Conservation (phyloP, 2,113 vertebrate species). For the Dasyprocta punctata region DNA sequence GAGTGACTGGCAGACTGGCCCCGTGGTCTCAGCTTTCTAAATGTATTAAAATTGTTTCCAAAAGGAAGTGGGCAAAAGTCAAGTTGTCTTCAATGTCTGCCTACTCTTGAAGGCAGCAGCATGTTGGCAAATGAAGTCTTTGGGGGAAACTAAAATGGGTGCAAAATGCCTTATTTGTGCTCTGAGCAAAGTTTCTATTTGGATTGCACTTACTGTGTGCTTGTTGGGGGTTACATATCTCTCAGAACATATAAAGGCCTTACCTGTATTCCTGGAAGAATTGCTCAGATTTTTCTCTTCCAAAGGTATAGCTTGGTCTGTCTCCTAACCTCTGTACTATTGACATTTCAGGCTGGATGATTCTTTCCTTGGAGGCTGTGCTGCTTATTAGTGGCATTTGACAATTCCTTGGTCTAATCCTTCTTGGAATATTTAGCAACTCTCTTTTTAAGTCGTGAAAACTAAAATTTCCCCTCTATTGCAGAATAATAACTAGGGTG, state of each 20-base stretch:
- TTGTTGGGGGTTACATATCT: background rate
- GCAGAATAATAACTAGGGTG: background rate
- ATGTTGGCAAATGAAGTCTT: background rate
- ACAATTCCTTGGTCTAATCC: background rate
- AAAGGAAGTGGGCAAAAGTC: background rate
- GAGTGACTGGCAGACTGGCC: background rate
- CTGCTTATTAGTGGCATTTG: background rate
- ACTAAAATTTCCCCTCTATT: background rate
- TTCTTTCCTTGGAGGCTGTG: background rate
- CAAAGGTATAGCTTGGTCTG: background rate
- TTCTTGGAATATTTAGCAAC: background rate
- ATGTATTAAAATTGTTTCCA: background rate
- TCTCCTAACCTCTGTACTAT: background rate
- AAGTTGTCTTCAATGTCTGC: background rate
- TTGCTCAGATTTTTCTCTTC: background rate
- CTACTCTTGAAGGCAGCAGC: background rate
- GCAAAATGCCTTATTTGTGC: background rate
- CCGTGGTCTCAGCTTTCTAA: no score
- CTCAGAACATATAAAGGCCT: background rate
- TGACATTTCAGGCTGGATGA: background rate
- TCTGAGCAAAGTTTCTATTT: no score
- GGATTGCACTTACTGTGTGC: background rate
- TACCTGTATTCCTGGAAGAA: background rate
- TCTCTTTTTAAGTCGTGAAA: background rate
- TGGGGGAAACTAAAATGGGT: background rate